phyloP scores from a whole-genome alignment of 1,140 invertebrate species.

The Rhagoletis zephyria region DNA sequence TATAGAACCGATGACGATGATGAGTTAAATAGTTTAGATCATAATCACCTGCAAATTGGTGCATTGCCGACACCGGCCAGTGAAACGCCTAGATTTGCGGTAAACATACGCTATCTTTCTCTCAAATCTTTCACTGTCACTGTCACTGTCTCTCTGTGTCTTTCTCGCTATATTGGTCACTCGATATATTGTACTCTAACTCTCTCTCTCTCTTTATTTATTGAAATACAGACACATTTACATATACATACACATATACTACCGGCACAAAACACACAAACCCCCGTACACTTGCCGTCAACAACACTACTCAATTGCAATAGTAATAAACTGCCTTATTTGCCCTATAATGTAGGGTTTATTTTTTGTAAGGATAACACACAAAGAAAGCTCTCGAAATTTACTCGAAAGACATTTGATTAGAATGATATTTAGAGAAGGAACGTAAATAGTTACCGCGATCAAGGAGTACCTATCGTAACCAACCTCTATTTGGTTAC shows the following conservation, averaged over 20 bases:
- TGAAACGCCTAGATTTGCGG: slow-evolving; percentile 73
- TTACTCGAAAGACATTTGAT: too few relatives aligned
- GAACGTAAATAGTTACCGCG: too few relatives aligned
- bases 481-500: too few relatives aligned
- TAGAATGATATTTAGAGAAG: too few relatives aligned
- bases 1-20: slow-evolving; percentile 64
- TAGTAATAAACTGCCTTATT: neutral
- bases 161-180: slow-evolving; percentile 27
- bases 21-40: slow-evolving; percentile 72
- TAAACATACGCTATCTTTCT: slow-evolving; percentile 63
- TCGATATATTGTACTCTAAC: neutral
- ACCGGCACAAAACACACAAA: neutral
- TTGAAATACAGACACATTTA: slow-evolving; percentile 12
- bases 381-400: neutral
- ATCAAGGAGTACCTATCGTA: too few relatives aligned
- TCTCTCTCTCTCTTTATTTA: neutral
- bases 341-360: neutral
- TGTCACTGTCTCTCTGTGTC: neutral
- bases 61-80: slow-evolving; percentile 73
- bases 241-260: neutral
- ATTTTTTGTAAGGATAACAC: neutral
- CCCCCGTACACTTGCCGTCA: neutral
- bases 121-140: slow-evolving; percentile 26
- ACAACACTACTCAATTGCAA: neutral
- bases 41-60: slow-evolving; percentile 70